Evolutionary conservation across 2,888 invertebrate species (phyloP).

Genomic region (Tenthredo mesomela): DNA sequence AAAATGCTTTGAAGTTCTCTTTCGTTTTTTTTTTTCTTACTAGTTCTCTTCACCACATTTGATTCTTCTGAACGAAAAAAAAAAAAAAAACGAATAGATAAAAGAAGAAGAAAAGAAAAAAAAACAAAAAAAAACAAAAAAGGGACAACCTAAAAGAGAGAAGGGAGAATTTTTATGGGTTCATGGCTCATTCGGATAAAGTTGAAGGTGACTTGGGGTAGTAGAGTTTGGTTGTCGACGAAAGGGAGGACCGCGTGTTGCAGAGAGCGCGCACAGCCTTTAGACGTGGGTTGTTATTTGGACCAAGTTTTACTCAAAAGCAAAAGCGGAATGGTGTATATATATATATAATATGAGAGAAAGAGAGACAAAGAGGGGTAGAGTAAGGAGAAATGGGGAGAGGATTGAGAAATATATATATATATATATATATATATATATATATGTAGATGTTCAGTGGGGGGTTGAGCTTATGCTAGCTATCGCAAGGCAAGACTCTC

Average conservation of each 20-base stretch:
- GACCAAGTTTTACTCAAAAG: slow-evolving; percentile 46
- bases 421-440: neutral
- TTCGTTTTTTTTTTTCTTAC: neutral
- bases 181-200: slow-evolving; percentile 15
- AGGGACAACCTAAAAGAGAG: neutral
- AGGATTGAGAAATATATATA: neutral
- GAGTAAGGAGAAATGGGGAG: neutral
- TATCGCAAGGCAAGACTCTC: neutral
- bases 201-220: slow-evolving; percentile 23
- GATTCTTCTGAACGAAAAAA: neutral
- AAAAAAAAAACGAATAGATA: neutral
- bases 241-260: slow-evolving; percentile 1
- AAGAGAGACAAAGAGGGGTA: slow-evolving; percentile 15
- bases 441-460: slow-evolving; percentile 20
- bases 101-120: neutral
- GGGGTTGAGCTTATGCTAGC: slow-evolving; percentile 22
- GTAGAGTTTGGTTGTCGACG: slow-evolving; percentile 20
- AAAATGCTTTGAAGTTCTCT: neutral
- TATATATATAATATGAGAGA: no score
- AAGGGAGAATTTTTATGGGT: slow-evolving; percentile 26
- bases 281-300: slow-evolving; percentile 44
- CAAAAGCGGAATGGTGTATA: neutral
- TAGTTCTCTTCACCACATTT: neutral
- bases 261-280: neutral
- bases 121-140: neutral